Evolutionary conservation across 2,797 vertebrate species (phyloP), one percentile per base, ranked within the genome.

Genomic region (Myotis planiceps): DNA sequence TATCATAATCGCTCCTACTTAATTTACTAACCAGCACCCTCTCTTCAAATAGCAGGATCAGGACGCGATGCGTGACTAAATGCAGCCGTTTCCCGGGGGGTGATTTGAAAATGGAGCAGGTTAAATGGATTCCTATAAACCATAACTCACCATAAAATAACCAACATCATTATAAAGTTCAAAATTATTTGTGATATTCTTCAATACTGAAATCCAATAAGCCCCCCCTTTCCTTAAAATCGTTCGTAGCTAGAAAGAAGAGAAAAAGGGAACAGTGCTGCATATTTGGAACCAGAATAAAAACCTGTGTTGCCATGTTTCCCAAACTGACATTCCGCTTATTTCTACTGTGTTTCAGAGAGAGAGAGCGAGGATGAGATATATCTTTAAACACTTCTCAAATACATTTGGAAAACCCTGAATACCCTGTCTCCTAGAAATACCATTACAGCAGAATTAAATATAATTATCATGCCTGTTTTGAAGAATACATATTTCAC

Each of bases 11-110:
- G 63, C 45, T 88, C 14, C 75, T 37, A 34, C 76, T 65, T 92
- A 68, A 94, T 79, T 66, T 88, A 82, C 76, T 92, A 95, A 51
- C 37, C 80, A 81, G 87, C 88, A 66, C 10, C 37, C 69, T 51
- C 75, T 78, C 12, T 87, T 78, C 72, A 92, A 84, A 90, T 2
- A 90, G 75, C 10, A 87, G 49, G 55, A 51, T 51, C 32, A 29
- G 25, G 18, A 60, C 12, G 74, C 0, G 47, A 27, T 42, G 29
- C 0, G 2, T 63, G 91, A 84, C 39, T 82, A 85, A 58, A 21
- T 34, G 13, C 21, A 55, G 27, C 37, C 58, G 8, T 8, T 90
- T 78, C 88, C 75, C 49, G 6, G 83, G 21, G 51, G 18, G 47
- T 19, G 87, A 68, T 65, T 18, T 93, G 60, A 92, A 94, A 90